phyloP scores from a whole-genome alignment of 1,140 invertebrate genomes.

The Drosophila sp. region DNA sequence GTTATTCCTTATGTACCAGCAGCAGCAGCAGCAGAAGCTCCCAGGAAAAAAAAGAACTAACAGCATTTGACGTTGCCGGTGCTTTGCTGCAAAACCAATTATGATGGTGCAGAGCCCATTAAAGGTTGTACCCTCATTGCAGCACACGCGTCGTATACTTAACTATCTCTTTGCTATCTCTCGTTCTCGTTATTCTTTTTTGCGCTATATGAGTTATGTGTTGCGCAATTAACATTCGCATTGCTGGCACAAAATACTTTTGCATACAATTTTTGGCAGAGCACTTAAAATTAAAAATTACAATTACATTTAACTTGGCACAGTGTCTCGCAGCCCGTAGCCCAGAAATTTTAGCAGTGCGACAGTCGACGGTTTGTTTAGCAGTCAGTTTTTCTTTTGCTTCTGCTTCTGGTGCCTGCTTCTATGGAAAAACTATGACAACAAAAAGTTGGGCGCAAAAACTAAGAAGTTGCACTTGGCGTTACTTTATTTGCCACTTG shows the following conservation, averaged over 20 bases:
- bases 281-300: conserved; percentile 83
- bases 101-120: conserved; percentile 56
- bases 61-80: conserved; percentile 34
- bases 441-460: conserved; percentile 28
- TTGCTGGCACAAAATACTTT: conserved; percentile 71
- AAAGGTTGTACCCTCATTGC: conserved; percentile 38
- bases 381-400: conserved; percentile 1
- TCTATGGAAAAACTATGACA: conserved; percentile 16
- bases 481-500: conserved; percentile 77
- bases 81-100: conserved; percentile 49
- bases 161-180: conserved; percentile 11
- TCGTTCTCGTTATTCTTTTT: conserved; percentile 1
- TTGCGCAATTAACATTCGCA: conserved; percentile 81
- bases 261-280: conserved; percentile 65
- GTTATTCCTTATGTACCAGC: conserved; percentile 27
- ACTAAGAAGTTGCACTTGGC: conserved; percentile 44
- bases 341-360: conserved; percentile 54
- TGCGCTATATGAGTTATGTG: conserved; percentile 70
- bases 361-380: conserved; percentile 49
- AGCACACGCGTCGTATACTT: conserved; percentile 20
- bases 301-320: conserved; percentile 82
- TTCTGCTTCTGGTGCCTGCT: too few relatives aligned
- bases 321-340: conserved; percentile 11
- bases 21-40: conserved; percentile 11
- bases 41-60: too few relatives aligned